Conservation (phyloP, 2,797 vertebrate species). For the Sternarchorhynchus goeldii region DNA sequence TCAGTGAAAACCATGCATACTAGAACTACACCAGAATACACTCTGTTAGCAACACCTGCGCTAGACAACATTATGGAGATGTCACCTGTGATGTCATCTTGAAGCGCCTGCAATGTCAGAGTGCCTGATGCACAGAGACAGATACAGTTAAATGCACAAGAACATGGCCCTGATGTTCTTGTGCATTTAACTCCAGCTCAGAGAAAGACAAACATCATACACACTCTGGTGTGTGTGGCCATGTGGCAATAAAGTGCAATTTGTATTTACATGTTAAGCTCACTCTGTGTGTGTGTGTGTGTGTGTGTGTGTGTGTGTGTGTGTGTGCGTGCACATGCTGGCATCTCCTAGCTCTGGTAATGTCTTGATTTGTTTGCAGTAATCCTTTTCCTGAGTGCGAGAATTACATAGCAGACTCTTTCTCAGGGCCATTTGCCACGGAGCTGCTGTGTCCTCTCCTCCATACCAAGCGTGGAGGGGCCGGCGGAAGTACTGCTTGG, state of each 20-base stretch:
- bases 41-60: no score
- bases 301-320: constrained; percentile 41
- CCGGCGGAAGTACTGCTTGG: no score
- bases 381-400: no score
- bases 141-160: constrained; percentile 66
- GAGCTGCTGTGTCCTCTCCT: no score
- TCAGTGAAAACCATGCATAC: no score
- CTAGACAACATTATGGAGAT: not conserved
- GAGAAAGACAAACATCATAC: constrained; percentile 53
- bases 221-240: not conserved
- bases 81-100: constrained; percentile 22
- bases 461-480: no score
- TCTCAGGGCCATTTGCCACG: no score
- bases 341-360: no score
- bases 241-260: no score
- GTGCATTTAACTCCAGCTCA: constrained; percentile 45
- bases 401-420: no score
- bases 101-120: constrained; percentile 8
- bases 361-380: not conserved
- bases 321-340: constrained; percentile 44
- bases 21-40: no score
- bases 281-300: constrained; percentile 33
- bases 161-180: constrained; percentile 61
- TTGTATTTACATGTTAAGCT: constrained; percentile 49
- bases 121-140: constrained; percentile 56